A percentile compares a stretch with the other conserved stretches of the same genome.
Evolutionary conservation across 2,113 vertebrate species (phyloP).

Genomic region (Microcebus lehilahytsara): DNA sequence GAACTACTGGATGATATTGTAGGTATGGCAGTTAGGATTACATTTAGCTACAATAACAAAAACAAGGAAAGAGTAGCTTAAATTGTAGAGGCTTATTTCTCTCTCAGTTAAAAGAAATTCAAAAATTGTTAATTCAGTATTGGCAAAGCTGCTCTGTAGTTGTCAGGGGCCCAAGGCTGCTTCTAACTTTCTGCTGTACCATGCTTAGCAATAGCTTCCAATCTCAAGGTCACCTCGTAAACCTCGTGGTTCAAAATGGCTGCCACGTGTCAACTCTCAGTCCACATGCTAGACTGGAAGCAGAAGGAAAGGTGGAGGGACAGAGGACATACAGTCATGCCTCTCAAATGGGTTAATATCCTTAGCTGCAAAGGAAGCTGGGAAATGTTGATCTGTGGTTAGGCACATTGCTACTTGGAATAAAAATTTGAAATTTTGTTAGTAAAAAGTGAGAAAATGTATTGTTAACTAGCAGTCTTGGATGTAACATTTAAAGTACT

Average conservation of each 20-base stretch:
- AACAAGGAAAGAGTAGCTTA: background rate
- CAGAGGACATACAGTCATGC: background rate
- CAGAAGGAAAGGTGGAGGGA: background rate
- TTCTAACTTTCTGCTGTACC: background rate
- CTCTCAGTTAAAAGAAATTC: slow-evolving; percentile 10
- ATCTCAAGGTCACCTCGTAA: background rate
- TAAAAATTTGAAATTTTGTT: background rate
- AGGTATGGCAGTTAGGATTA: background rate
- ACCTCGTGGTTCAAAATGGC: background rate
- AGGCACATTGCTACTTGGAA: background rate
- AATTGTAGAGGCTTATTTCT: background rate
- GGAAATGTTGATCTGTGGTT: background rate
- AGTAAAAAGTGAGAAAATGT: background rate
- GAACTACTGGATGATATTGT: background rate
- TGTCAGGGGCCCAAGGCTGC: background rate
- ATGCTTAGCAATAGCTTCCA: background rate
- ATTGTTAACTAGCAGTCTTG: background rate
- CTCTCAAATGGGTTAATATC: background rate
- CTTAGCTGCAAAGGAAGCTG: background rate
- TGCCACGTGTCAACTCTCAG: background rate
- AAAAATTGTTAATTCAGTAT: background rate
- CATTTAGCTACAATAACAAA: background rate
- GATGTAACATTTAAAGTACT: background rate
- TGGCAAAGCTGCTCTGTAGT: background rate
- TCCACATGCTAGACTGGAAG: background rate